Conservation (phyloP, 2,113 vertebrate genomes). For the Epinephelus lanceolatus region DNA sequence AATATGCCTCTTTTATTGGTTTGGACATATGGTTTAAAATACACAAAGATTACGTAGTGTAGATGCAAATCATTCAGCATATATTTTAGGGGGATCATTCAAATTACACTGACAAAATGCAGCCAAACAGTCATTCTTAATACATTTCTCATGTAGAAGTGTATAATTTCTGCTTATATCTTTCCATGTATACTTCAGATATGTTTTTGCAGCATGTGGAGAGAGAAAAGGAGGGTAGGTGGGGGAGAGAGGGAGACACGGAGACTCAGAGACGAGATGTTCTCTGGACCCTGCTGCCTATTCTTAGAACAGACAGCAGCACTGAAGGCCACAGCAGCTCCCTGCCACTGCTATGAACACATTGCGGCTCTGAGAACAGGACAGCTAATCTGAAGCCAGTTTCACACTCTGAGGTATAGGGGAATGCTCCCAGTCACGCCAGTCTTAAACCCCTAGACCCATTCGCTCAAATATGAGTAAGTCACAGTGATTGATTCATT, state of each 20-base stretch:
- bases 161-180: background rate
- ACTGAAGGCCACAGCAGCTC: slow-evolving; percentile 73
- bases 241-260: slow-evolving; percentile 31
- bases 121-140: background rate
- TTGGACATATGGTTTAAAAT: slow-evolving; percentile 20
- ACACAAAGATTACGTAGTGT: slow-evolving; percentile 16
- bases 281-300: slow-evolving; percentile 70
- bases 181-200: background rate
- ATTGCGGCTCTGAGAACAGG: slow-evolving; percentile 68
- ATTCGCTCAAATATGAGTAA: background rate
- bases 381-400: slow-evolving; percentile 65
- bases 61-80: slow-evolving; percentile 21
- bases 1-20: slow-evolving; percentile 5
- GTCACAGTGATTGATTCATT: slow-evolving; percentile 10
- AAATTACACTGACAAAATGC: slow-evolving; percentile 19
- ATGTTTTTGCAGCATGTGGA: slow-evolving; percentile 11
- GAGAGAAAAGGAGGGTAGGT: slow-evolving; percentile 15
- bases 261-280: slow-evolving; percentile 57
- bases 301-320: slow-evolving; percentile 76
- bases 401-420: slow-evolving; percentile 46
- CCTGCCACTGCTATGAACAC: slow-evolving; percentile 57
- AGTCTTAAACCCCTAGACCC: slow-evolving; percentile 20
- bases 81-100: background rate
- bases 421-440: slow-evolving; percentile 27
- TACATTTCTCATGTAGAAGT: background rate